These are phyloP conservation scores for Synanthedon andrenaeformis DNA, from an alignment of 2,888 invertebrate genomes.

Conservation along the genomic window DNA sequence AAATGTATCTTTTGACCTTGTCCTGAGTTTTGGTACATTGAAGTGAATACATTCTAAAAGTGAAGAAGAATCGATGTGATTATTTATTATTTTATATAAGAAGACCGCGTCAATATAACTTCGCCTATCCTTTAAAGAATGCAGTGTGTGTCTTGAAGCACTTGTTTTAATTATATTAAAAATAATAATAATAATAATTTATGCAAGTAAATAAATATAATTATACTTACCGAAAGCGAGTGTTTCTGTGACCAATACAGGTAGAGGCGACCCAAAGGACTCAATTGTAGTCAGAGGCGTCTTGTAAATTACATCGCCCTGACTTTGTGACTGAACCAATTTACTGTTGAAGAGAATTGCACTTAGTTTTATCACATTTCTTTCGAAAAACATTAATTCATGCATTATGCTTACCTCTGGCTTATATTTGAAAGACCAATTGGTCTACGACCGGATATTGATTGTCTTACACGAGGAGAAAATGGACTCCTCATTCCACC, in stretches of 20 bases:
- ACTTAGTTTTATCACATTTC: not conserved
- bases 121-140: too few relatives aligned
- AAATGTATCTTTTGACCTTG: too few relatives aligned
- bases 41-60: too few relatives aligned
- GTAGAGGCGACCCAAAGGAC: conserved; percentile 83
- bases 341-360: conserved; percentile 21
- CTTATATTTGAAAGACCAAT: conserved; percentile 45
- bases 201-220: too few relatives aligned
- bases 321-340: conserved; percentile 32
- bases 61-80: too few relatives aligned
- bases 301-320: conserved; percentile 78
- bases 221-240: conserved; percentile 84
- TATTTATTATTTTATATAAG: too few relatives aligned
- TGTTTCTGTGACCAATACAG: conserved; percentile 90
- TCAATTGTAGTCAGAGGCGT: conserved; percentile 81
- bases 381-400: not conserved
- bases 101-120: too few relatives aligned
- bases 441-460: conserved; percentile 43
- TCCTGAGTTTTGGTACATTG: too few relatives aligned
- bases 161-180: too few relatives aligned
- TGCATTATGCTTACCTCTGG: conserved; percentile 27
- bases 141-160: too few relatives aligned
- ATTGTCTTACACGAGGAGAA: conserved; percentile 53
- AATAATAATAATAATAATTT: too few relatives aligned
- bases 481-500: conserved; percentile 57